Evolutionary conservation across 2,888 invertebrate species (phyloP), one percentile per base, ranked within the genome.

Genomic region (Stenolophus ochropezus): DNA sequence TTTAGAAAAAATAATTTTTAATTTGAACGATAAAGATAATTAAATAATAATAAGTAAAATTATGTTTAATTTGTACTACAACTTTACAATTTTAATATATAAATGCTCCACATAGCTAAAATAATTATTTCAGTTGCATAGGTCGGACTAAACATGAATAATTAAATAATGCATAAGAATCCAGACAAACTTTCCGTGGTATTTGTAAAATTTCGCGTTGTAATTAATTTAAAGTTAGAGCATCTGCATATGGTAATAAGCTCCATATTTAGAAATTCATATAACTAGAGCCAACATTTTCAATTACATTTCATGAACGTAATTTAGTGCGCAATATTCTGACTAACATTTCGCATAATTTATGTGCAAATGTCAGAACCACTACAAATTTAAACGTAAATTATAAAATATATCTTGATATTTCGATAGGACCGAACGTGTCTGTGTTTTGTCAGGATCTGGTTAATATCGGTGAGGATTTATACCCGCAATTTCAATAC

Each of bases 371-470:
- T 76, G 76, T 76, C 76, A 56, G 33, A 76, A 33, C 76, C 76
- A 76, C 75, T 75, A 75, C 76, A 76, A 76, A 76, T 76, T 76
- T 56, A 53, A 76, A 33, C 56, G 58, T 58, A 56, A 56, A 76
- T 76, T 76, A 33, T 76, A 42, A 76, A 76, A 76, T 76, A 76
- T 76, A 73, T 49, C 73, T 47, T 49, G 73, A 49, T 73, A 76
- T 76, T 56, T 58, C 76, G 53, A 73, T 73, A 21, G 73, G 33
- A 76, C 27, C 58, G 16, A 42, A 58, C 27, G 76, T 56, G 49
- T 42, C 76, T 56, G 76, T 27, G 27, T 76, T 76, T 25, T 76
- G 76, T 58, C 20, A 56, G 42, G 33, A 33, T 76, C 76, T 76
- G 76, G 76, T 76, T 76, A 33, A 58, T 76, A 53, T 56, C 56